phyloP scores from a whole-genome alignment of 2,113 vertebrate genomes.

The Odobenus rosmarus region DNA sequence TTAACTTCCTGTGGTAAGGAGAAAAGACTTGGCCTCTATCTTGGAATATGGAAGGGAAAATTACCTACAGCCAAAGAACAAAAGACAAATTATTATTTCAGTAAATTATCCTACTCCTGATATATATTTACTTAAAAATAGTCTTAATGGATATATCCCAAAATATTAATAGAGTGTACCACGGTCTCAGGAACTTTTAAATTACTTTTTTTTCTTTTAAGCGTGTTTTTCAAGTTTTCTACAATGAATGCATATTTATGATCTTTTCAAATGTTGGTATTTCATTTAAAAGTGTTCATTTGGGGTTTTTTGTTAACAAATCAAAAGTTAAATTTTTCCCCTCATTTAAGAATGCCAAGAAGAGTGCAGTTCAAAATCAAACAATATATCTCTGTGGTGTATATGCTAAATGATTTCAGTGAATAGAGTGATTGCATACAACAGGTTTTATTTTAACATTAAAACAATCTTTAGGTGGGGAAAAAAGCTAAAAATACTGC shows the following conservation, averaged over 20 bases:
- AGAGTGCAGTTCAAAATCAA: neutral
- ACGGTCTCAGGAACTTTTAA: neutral
- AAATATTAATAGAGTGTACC: constrained; percentile 16
- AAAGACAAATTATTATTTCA: constrained; percentile 53
- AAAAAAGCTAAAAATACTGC: neutral
- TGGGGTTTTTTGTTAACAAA: constrained; percentile 23
- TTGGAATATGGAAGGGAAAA: constrained; percentile 50
- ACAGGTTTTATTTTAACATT: neutral
- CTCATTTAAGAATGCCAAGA: constrained; percentile 14
- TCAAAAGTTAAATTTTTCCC: neutral
- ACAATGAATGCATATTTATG: neutral
- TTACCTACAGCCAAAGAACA: constrained; percentile 39
- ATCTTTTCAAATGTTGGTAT: neutral
- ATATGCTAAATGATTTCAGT: neutral
- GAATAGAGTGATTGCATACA: neutral
- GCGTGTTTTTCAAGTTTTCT: constrained; percentile 43
- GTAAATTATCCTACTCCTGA: neutral
- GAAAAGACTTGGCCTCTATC: neutral
- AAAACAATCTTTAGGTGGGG: neutral
- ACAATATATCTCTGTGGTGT: neutral
- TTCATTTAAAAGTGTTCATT: constrained; percentile 39
- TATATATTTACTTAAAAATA: neutral
- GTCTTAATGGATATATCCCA: neutral
- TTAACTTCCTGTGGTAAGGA: constrained; percentile 38
- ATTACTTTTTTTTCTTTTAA: constrained; percentile 19